Base-by-base conservation (phyloP, 2,113 vertebrate species). In the Cardinalis cardinalis region DNA sequence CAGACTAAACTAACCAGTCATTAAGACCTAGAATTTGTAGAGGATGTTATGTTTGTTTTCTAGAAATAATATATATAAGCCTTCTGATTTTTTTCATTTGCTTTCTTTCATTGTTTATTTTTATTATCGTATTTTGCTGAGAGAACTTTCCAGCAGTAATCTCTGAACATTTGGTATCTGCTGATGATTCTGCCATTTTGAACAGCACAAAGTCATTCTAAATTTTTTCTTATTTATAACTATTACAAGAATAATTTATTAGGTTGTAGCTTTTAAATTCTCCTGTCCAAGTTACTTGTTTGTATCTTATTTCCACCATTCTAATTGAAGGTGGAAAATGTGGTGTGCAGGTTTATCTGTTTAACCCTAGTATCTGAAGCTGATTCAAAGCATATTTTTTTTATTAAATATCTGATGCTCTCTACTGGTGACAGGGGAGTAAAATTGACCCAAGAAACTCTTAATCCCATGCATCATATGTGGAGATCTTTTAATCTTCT, bases 401-500 rank as follows among this genome's bases (percentile, higher is more conserved):
- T 81, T 40, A 11, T 63, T 7, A 64, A 75, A 46, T 55, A 48
- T 10, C 20, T 60, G 46, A 40, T 85, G 3, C n/a, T 82, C 9
- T 61, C 19, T 71, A 0, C 20, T 66, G 23, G 3, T 1, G 0
- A 41, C 29, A 38, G 9, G 6, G 15, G 4, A 32, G 18, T 60
- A 72, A 88, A 82, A 16, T 16, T 46, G 24, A 32, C 28, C 28
- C 41, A 10, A 59, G 28, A 75, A 83, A 46, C 4, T 65, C 18
- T 59, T 59, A 20, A 52, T 72, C 10, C 8, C 0, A 0, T 72
- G n/a, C 4, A 3, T 52, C 72, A 6, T 26, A 12, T 32, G 16
- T 64, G 34, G 36, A 63, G 40, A 53, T 4, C 0, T 31, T 77
- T 68, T 66, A 48, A 8, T 69, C 10, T 58, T 43, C 51, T 70